phyloP scores from a whole-genome alignment of 2,888 invertebrate species.

The Keiferia lycopersicella region DNA sequence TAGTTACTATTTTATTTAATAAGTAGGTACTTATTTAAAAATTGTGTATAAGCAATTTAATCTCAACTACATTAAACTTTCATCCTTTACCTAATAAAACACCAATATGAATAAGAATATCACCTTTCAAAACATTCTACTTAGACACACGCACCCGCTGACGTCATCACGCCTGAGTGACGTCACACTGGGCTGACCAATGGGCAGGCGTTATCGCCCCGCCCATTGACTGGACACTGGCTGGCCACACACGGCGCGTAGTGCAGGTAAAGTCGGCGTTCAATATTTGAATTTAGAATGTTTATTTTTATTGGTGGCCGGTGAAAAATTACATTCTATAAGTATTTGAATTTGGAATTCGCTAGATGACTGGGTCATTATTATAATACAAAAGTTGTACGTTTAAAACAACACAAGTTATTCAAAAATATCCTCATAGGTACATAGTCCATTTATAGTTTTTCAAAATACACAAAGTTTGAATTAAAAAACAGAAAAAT shows the following conservation, averaged over 20 bases:
- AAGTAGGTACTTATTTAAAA: too few relatives aligned
- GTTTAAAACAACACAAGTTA: too few relatives aligned
- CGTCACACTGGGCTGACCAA: constrained; percentile 51
- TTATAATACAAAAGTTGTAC: too few relatives aligned
- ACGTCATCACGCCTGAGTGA: constrained; percentile 27
- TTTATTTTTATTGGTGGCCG: constrained; percentile 11
- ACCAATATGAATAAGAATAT: not conserved
- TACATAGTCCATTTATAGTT: too few relatives aligned
- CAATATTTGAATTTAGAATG: constrained; percentile 12
- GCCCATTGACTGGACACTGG: constrained; percentile 57
- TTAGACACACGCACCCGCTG: constrained; percentile 30
- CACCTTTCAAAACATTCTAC: constrained; percentile 28
- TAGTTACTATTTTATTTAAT: too few relatives aligned
- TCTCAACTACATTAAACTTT: not conserved
- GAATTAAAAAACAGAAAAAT: too few relatives aligned
- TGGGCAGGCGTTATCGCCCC: constrained; percentile 53
- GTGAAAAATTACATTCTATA: too few relatives aligned
- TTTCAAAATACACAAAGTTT: too few relatives aligned
- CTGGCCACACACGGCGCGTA: constrained; percentile 32
- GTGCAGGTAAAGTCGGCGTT: constrained; percentile 15
- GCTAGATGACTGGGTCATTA: too few relatives aligned
- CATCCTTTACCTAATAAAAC: not conserved
- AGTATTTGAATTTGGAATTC: too few relatives aligned
- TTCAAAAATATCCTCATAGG: too few relatives aligned
- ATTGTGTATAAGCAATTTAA: not conserved